Evolutionary conservation across 2,888 invertebrate species (phyloP).

Genomic region (Cheilosia vernalis): DNA sequence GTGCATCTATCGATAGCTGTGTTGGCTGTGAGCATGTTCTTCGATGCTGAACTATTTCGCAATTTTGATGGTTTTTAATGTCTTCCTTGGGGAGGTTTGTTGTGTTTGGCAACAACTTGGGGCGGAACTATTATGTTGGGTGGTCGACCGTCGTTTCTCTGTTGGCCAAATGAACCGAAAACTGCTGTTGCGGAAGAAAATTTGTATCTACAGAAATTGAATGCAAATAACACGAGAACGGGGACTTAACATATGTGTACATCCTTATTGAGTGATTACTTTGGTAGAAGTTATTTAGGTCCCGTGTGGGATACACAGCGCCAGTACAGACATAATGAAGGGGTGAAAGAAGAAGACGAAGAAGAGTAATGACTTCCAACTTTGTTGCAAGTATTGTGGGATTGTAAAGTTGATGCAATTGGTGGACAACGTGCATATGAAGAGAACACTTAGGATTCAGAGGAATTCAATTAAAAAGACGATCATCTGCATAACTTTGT

Average conservation of each 20-base stretch:
- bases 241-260: constrained; percentile 39
- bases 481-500: constrained; percentile 39
- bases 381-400: constrained; percentile 64
- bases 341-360: constrained; percentile 39
- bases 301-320: background rate
- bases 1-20: background rate
- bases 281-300: constrained; percentile 48
- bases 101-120: constrained; percentile 3
- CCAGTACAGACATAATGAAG: background rate
- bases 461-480: constrained; percentile 54
- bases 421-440: constrained; percentile 67
- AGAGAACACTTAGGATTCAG: constrained; percentile 29
- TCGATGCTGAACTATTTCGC: constrained; percentile 66
- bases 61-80: constrained; percentile 69
- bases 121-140: background rate
- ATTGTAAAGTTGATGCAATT: constrained; percentile 47
- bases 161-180: constrained; percentile 42
- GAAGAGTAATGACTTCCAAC: constrained; percentile 67
- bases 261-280: constrained; percentile 69
- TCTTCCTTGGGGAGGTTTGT: constrained; percentile 44
- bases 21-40: constrained; percentile 44
- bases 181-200: constrained; percentile 70
- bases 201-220: constrained; percentile 57
- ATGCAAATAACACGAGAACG: constrained; percentile 38
- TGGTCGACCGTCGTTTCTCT: constrained; percentile 13